A percentile compares a stretch with the other conserved stretches of the same genome.
phyloP scores from a whole-genome alignment of 1,140 invertebrate species.

The Drosophila ficusphila region DNA sequence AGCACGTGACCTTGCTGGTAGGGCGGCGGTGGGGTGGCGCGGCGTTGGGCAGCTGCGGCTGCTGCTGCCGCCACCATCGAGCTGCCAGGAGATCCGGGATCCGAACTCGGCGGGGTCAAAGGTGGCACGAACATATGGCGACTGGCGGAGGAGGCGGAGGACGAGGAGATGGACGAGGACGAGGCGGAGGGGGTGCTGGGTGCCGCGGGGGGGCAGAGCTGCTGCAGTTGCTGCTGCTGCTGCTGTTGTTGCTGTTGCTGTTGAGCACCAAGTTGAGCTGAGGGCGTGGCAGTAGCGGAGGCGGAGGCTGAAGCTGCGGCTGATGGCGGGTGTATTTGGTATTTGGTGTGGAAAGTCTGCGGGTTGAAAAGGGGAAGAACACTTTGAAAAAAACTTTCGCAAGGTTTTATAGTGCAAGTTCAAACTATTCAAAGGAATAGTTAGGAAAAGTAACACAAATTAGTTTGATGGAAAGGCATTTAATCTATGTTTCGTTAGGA shows the following conservation, averaged over 20 bases:
- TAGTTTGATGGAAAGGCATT: too few species aligned
- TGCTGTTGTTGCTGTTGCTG: constrained; percentile 65
- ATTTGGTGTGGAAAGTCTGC: constrained; percentile 82
- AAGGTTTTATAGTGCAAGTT: too few species aligned
- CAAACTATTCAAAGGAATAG: too few species aligned
- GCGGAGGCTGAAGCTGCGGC: constrained; percentile 46
- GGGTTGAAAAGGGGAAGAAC: neutral
- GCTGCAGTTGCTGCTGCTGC: constrained; percentile 63
- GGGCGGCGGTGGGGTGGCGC: constrained; percentile 84
- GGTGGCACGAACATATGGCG: constrained; percentile 91
- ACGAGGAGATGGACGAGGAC: constrained; percentile 69
- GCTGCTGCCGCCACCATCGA: constrained; percentile 83
- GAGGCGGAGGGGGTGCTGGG: constrained; percentile 69
- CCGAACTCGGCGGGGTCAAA: constrained; percentile 92
- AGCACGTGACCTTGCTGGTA: constrained; percentile 81
- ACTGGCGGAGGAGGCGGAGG: constrained; percentile 49
- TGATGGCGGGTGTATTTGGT: constrained; percentile 84
- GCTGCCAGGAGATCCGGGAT: constrained; percentile 91
- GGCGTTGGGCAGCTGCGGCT: constrained; percentile 83
- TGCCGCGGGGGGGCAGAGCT: constrained; percentile 77
- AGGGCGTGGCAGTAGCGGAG: constrained; percentile 71
- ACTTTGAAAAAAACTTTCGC: constrained; percentile 16
- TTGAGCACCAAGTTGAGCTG: constrained; percentile 75
- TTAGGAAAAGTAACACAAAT: too few species aligned
- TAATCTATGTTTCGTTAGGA: too few species aligned